Evolutionary conservation across 1,140 invertebrate genomes (phyloP), one percentile per base, ranked within the genome.

Genomic region (Coenobita brevimanus): DNA sequence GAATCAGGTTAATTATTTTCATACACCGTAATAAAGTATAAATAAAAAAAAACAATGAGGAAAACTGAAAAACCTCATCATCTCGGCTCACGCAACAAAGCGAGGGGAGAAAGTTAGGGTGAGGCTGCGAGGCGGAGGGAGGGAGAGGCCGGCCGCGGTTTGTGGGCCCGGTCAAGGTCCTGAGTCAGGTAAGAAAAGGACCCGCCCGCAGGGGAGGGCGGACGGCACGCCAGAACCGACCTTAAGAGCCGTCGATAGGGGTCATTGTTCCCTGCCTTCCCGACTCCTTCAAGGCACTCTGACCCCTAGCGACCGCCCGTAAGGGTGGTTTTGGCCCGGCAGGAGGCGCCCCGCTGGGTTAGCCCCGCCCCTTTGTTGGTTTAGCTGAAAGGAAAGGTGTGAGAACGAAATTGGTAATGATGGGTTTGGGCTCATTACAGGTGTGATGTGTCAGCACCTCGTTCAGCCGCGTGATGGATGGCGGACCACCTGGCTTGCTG

Each of bases 361-460:
- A 50, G 73, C 73, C 41, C 73, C 73, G 73, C 73, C 73, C 73
- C 41, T n/a, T 24, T 46, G 73, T 76, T 76, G 41, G 73, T 76
- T 46, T 76, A 76, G 73, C 46, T 43, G 73, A 76, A 76, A 76
- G 73, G 73, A 76, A 76, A 76, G 73, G 73, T 76, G 73, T 27
- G 73, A 76, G n/a, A 76, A 76, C 38, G 73, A 46, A 76, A 76
- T 76, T 76, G 73, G 73, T 76, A 76, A 76, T 76, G 73, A 76
- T 38, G 43, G 73, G 73, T 24, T 46, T 38, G 10, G 73, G 73
- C 0, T n/a, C 10, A 76, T 76, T 76, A 76, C 2, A 76, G 73
- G 73, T 43, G 73, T 43, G 73, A 76, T 27, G 33, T 76, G 73
- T 76, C 73, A 76, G 73, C 73, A 76, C 73, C 73, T 76, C 24